phyloP scores from a whole-genome alignment of 2,888 invertebrate genomes.

The Exephanes ischioxanthus region DNA sequence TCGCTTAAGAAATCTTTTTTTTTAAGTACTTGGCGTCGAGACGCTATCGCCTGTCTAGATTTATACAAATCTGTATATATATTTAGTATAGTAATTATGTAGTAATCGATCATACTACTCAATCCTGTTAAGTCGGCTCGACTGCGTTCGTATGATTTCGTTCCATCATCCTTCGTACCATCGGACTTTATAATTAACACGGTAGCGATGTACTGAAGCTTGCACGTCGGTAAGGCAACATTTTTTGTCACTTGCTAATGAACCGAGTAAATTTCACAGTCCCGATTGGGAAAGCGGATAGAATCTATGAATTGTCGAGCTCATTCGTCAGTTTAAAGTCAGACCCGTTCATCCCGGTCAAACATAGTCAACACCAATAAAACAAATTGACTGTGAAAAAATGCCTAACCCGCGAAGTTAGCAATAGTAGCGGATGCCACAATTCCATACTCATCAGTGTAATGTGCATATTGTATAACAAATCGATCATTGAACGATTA shows the following conservation, averaged over 20 bases:
- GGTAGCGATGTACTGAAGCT: slow-evolving; percentile 30
- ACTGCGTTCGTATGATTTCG: slow-evolving; percentile 23
- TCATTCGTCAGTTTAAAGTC: slow-evolving; percentile 16
- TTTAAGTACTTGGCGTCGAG: no score
- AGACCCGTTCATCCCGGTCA: no score
- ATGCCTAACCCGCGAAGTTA: not conserved
- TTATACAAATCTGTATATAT: no score
- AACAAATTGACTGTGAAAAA: not conserved
- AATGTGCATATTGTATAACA: no score
- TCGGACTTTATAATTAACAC: slow-evolving; percentile 59
- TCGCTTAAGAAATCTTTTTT: no score
- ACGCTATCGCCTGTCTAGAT: no score
- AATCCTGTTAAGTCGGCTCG: slow-evolving; percentile 15
- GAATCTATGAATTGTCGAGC: not conserved
- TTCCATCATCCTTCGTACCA: not conserved
- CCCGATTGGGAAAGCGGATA: slow-evolving; percentile 7
- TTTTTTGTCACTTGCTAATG: slow-evolving; percentile 40
- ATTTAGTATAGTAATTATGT: no score
- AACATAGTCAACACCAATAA: slow-evolving; percentile 26
- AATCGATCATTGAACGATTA: not conserved
- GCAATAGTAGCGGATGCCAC: no score
- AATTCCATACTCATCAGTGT: no score
- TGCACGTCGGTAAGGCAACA: slow-evolving; percentile 26
- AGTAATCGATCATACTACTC: slow-evolving; percentile 23
- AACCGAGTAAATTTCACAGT: slow-evolving; percentile 37